These are phyloP conservation scores for Dione juno DNA, from an alignment of 2,888 invertebrate genomes.

Conservation along the genomic window DNA sequence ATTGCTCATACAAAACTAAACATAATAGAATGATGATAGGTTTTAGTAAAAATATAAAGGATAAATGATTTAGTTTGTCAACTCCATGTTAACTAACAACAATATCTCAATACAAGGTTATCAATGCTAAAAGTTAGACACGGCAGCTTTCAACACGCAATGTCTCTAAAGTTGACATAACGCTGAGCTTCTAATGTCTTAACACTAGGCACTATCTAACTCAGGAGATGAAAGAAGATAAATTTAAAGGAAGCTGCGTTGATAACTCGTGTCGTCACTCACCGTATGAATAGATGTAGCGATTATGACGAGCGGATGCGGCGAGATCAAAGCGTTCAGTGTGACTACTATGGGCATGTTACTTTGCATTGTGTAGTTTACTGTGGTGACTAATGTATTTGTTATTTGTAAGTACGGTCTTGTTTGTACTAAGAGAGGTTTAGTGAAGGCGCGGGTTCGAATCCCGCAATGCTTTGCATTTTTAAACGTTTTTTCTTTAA, in stretches of 20 bases:
- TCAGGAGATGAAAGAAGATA: background rate
- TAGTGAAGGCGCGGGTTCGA: too few relatives aligned
- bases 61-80: too few relatives aligned
- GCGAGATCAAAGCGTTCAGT: conserved; percentile 67
- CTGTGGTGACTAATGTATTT: conserved; percentile 6
- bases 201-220: background rate
- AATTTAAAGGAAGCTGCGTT: conserved; percentile 21
- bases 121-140: too few relatives aligned
- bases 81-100: too few relatives aligned
- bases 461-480: too few relatives aligned
- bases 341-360: background rate
- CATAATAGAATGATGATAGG: too few relatives aligned
- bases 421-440: background rate
- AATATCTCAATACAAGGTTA: too few relatives aligned
- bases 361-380: conserved; percentile 6
- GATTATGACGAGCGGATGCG: conserved; percentile 72
- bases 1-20: too few relatives aligned
- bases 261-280: conserved; percentile 26
- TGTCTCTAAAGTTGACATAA: background rate
- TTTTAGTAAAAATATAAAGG: too few relatives aligned
- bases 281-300: conserved; percentile 40
- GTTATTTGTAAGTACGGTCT: background rate
- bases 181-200: background rate
- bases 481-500: too few relatives aligned
- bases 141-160: too few relatives aligned